These are phyloP conservation scores for Parnassius smintheus DNA, from an alignment of 2,888 invertebrate species.

Conservation along the genomic window DNA sequence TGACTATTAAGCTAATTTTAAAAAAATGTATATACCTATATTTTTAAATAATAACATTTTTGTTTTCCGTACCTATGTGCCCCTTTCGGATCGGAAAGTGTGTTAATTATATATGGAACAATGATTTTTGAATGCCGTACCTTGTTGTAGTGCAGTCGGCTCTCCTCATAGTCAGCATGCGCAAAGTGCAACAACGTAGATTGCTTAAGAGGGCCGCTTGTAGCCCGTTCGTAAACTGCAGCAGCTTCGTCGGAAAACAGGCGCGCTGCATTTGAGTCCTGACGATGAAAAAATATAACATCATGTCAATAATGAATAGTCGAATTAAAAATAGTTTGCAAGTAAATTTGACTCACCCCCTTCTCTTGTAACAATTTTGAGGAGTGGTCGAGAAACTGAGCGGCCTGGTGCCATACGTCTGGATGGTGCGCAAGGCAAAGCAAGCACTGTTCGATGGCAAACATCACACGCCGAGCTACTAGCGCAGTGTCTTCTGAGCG, in stretches of 20 bases:
- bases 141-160: slow-evolving; percentile 96
- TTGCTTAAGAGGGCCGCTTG: slow-evolving; percentile 90
- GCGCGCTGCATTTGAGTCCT: slow-evolving; percentile 96
- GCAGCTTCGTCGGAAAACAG: slow-evolving; percentile 97
- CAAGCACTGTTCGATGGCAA: slow-evolving; percentile 98
- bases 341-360: slow-evolving; percentile 83
- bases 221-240: slow-evolving; percentile 96
- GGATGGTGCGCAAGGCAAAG: slow-evolving; percentile 98
- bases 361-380: slow-evolving; percentile 96
- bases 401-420: slow-evolving; percentile 99
- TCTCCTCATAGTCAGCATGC: slow-evolving; percentile 99
- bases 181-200: slow-evolving; percentile 98
- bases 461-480: slow-evolving; percentile 97
- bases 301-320: too few species aligned
- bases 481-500: slow-evolving; percentile 97
- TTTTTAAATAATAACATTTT: too few species aligned
- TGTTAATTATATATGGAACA: too few species aligned
- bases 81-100: too few species aligned
- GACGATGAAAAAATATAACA: slow-evolving; percentile 17
- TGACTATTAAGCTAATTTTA: too few species aligned
- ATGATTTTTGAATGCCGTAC: slow-evolving; percentile 52
- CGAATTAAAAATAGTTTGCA: too few species aligned
- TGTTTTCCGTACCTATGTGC: too few species aligned
- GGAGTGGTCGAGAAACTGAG: slow-evolving; percentile 97
- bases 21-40: too few species aligned